Evolutionary conservation across 2,113 vertebrate genomes (phyloP).

Genomic region (rabbit (Oryctolagus cuniculus)): DNA sequence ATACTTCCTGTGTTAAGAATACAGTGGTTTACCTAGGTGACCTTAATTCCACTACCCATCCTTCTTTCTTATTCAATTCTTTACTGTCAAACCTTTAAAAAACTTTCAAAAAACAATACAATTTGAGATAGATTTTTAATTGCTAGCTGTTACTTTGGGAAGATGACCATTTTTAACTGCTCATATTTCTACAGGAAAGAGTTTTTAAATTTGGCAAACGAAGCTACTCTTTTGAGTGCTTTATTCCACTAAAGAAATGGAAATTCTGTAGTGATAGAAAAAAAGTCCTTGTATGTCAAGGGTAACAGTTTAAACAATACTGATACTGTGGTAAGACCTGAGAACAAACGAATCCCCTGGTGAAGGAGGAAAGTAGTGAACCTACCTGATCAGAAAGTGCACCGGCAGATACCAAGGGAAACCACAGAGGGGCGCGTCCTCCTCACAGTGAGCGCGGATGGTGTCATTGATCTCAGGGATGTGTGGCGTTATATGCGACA

Average conservation of each 20-base stretch:
- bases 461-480: constrained; percentile 96
- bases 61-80: background rate
- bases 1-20: background rate
- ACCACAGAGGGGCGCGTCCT: constrained; percentile 94
- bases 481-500: constrained; percentile 93
- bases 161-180: background rate
- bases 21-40: background rate
- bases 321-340: background rate
- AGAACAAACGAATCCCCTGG: background rate
- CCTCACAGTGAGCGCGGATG: constrained; percentile 91
- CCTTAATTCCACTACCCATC: background rate
- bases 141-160: background rate
- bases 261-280: background rate
- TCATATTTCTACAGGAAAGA: constrained; percentile 16
- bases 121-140: background rate
- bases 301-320: background rate
- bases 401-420: constrained; percentile 97
- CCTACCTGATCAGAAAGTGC: constrained; percentile 95
- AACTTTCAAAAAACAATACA: constrained; percentile 41
- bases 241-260: background rate
- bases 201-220: background rate
- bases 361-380: constrained; percentile 57
- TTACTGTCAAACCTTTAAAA: background rate
- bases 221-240: background rate
- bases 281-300: background rate